Conservation (phyloP, 2,113 vertebrate genomes). For the Mormyrus lacerda region DNA sequence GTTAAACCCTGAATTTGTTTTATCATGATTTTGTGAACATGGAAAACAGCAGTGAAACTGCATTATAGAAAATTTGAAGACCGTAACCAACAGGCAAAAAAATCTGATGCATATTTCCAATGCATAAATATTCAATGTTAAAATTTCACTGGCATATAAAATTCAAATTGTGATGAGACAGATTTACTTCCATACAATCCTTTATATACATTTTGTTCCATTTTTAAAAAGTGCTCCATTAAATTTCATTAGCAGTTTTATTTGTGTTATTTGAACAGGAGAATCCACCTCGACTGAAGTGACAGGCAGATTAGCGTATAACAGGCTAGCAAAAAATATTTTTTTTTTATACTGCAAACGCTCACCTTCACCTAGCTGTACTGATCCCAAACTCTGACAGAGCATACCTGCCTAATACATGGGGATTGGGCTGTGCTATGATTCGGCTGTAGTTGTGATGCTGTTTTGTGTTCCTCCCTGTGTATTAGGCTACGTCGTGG, state of each 20-base stretch:
- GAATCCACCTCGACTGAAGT: background rate
- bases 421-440: background rate
- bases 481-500: slow-evolving; percentile 59
- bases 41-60: no score
- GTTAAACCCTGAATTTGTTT: no score
- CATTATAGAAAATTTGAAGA: no score
- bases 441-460: background rate
- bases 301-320: background rate
- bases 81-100: no score
- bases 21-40: no score
- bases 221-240: background rate
- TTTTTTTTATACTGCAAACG: background rate
- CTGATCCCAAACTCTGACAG: background rate
- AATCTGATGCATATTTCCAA: no score
- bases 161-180: no score
- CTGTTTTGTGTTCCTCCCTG: background rate
- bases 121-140: no score
- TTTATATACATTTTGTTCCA: background rate
- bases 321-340: background rate
- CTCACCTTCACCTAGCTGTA: background rate
- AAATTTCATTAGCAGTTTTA: background rate
- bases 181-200: no score
- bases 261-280: background rate
- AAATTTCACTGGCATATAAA: no score
- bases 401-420: background rate